Conservation (phyloP, 1,140 invertebrate genomes). For the Archivesica marissinica region DNA sequence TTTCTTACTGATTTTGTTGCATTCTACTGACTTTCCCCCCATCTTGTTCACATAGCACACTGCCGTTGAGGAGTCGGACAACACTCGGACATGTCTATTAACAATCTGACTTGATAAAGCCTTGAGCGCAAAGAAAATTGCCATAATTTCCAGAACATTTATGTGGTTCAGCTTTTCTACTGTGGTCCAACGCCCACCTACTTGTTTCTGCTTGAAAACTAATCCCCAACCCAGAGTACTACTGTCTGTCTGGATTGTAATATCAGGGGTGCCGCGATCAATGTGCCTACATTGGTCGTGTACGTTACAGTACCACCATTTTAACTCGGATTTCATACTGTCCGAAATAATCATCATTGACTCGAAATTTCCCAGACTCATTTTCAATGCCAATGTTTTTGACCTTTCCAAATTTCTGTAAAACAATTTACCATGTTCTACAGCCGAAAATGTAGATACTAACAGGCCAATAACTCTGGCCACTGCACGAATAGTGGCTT, state of each 20-base stretch:
- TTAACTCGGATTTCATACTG: conserved; percentile 32
- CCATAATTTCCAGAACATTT: conserved; percentile 53
- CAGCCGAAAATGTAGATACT: conserved; percentile 46
- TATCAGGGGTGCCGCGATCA: conserved; percentile 7
- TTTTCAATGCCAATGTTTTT: conserved; percentile 35
- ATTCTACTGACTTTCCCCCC: conserved; percentile 42
- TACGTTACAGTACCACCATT: conserved; percentile 41
- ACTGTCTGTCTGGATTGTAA: conserved; percentile 8
- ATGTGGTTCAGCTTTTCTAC: conserved; percentile 46
- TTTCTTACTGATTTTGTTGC: conserved; percentile 32
- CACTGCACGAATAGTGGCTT: conserved; percentile 43
- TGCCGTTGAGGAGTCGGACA: conserved; percentile 50
- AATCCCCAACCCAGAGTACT: conserved; percentile 14
- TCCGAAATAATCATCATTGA: conserved; percentile 6
- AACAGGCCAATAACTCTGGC: conserved; percentile 42
- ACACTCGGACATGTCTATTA: conserved; percentile 49
- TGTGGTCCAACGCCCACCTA: conserved; percentile 47
- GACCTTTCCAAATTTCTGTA: conserved; percentile 34
- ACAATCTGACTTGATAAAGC: background rate
- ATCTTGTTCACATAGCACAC: conserved; percentile 57
- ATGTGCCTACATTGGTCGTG: conserved; percentile 33
- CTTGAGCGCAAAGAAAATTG: conserved; percentile 11
- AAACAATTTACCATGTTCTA: conserved; percentile 15
- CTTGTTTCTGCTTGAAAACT: background rate
- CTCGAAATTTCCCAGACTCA: conserved; percentile 22